Base-by-base conservation (phyloP, 2,888 invertebrate genomes). In the Caenorhabditis becei region DNA sequence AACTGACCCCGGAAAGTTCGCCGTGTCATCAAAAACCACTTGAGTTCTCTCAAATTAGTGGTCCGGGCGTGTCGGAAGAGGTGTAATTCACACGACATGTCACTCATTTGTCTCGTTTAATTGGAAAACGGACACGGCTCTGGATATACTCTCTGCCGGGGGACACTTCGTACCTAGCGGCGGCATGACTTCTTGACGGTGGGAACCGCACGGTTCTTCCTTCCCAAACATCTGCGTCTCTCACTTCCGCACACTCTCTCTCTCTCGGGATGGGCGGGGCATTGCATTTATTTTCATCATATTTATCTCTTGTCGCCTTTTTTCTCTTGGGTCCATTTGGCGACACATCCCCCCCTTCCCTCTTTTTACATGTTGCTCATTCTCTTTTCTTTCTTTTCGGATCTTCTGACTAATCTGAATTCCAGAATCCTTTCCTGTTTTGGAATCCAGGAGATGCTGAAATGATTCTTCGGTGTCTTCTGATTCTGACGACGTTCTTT, bases 101-200 rank as follows among this genome's bases (percentile, higher is more conserved):
- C 74, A 74, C 66, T 74, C 74, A 74, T 74, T 66, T 65, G 74
- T 74, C 74, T 58, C 58, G 37, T 74, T 74, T 74, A 74, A 74
- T 74, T 74, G 66, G 74, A 74, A 74, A 74, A 66, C 23, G 59
- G 65, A 74, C 74, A 74, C 74, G 66, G 14, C 51, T 51, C 51
- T 23, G 16, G n/a, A n/a, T 4, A 16, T 4, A 11, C 44, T n/a
- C 44, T 44, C 44, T 3, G n/a, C 44, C 16, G 44, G 4, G 7
- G 11, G 49, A 44, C n/a, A 16, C 44, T 49, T 41, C 16, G 56
- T 32, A 49, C 37, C 23, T 37, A 1, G 16, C 41, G 28, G 24
- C 4, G n/a, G n/a, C 28, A 8, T 3, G 20, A 10, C 66, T 18
- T 10, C 72, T 72, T 56, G 56, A 74, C 65, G 16, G 59, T 74